Base-by-base conservation (phyloP, 2,888 invertebrate species). In the Colletes collaris region DNA sequence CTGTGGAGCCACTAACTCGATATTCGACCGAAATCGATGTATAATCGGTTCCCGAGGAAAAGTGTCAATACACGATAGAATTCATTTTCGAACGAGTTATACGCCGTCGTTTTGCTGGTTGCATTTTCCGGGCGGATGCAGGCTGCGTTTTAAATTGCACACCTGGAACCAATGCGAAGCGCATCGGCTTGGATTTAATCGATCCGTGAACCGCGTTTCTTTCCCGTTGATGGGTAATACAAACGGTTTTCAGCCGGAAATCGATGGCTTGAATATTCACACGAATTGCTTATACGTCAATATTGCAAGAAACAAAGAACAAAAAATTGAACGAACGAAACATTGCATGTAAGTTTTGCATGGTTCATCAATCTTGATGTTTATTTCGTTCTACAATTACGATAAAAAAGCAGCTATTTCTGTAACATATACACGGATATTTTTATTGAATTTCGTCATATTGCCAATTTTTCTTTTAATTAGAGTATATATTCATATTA, bases 161-260 rank as follows among this genome's bases (percentile, higher is more conserved):
- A 63, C 63, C 40, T 66, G 65, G 56, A 76, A 35, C 55, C 44
- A n/a, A 53, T 46, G 59, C 74, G 56, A 74, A 65, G 62, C 58
- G 59, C 65, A 37, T 56, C 53, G 63, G 68, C 65, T 75, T 67
- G 67, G 67, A 74, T 74, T 82, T 82, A 82, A 82, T 82, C 78
- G 73, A 75, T 78, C 74, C 46, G 49, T 49, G 65, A 56, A 62
- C 56, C 35, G 16, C 65, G 67, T 68, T 79, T 70, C 68, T 59
- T 75, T 60, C 27, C 56, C 27, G 55, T 13, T 59, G 58, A 27
- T 70, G 72, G 62, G 65, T 69, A 76, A 81, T 81, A 66, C 69
- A 68, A 69, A 76, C 64, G 70, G 76, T 62, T 58, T 11, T 53
- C 13, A n/a, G 72, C 52, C 56, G 66, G 69, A 63, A 76, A 76